phyloP scores from a whole-genome alignment of 30 jellyfish, hydroid and myxozoan genomes.

The Pelagia noctiluca region DNA sequence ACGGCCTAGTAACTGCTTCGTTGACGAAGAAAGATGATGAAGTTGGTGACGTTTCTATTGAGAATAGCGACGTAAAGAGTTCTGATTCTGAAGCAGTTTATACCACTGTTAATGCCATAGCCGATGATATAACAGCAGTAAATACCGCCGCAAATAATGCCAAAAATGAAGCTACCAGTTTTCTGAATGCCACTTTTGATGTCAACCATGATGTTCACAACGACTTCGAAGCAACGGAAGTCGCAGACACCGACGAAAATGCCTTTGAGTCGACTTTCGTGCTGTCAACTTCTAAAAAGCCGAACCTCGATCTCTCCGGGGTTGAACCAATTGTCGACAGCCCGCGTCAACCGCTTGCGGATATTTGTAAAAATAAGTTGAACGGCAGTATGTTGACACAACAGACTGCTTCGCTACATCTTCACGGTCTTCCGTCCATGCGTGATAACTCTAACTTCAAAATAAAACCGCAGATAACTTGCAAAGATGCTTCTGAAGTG shows the following conservation, averaged over 20 bases:
- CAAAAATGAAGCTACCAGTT: no score
- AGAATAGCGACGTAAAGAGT: no score
- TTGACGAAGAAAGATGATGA: no score
- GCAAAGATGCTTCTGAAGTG: slow-evolving; percentile 21
- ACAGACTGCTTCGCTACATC: slow-evolving; percentile 1
- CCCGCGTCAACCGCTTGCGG: slow-evolving; percentile 64
- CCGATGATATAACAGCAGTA: no score
- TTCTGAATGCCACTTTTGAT: not conserved
- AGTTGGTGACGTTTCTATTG: no score
- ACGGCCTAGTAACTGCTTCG: no score
- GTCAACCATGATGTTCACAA: not conserved
- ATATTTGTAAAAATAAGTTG: slow-evolving; percentile 29
- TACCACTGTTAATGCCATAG: no score
- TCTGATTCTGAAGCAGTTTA: no score
- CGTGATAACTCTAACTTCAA: slow-evolving; percentile 42
- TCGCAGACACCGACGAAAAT: not conserved
- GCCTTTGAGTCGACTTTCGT: not conserved
- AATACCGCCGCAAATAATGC: no score
- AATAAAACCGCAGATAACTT: slow-evolving; percentile 9
- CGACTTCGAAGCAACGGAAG: not conserved
- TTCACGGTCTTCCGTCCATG: slow-evolving; percentile 50
- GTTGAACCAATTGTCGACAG: slow-evolving; percentile 42
- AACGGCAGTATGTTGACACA: not conserved
- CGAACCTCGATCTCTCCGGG: slow-evolving; percentile 40
- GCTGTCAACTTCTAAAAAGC: not conserved